Percentiles rank a stretch among this genome's conserved stretches.
Conservation (phyloP, 2,113 vertebrate genomes). For the Pterocles gutturalis region DNA sequence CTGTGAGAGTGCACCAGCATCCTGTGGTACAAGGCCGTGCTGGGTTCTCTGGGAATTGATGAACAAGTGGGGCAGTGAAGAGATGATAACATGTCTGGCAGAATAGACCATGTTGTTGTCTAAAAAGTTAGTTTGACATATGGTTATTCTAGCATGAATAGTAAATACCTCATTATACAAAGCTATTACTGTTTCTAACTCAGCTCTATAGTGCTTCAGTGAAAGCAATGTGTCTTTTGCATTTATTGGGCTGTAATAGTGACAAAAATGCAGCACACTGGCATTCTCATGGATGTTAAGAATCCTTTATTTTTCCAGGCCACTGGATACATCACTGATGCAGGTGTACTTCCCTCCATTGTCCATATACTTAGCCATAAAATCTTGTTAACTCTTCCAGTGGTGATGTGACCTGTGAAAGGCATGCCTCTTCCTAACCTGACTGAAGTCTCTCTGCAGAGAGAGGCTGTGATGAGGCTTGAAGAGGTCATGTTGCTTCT, state of each 20-base stretch:
- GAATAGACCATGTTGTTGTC: neutral
- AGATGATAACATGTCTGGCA: neutral
- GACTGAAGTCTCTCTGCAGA: neutral
- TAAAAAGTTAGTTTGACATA: neutral
- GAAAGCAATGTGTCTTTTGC: neutral
- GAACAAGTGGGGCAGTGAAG: neutral
- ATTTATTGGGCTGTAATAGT: neutral
- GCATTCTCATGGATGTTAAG: neutral
- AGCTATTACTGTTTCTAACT: neutral
- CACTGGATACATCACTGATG: neutral
- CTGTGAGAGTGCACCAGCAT: neutral
- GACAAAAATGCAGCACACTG: neutral
- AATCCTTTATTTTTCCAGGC: neutral
- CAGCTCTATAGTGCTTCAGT: neutral
- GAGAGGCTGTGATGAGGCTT: neutral
- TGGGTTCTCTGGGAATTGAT: neutral
- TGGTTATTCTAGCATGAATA: neutral
- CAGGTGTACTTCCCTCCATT: neutral
- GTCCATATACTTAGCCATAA: neutral
- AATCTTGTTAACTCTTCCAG: neutral
- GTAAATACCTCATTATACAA: neutral
- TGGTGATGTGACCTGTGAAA: neutral
- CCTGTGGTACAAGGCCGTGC: neutral
- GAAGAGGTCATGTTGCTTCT: neutral
- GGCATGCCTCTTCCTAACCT: neutral